Evolutionary conservation across 1,140 invertebrate species (phyloP), one percentile per base, ranked within the genome.

Genomic region (Piezodorus guildinii): DNA sequence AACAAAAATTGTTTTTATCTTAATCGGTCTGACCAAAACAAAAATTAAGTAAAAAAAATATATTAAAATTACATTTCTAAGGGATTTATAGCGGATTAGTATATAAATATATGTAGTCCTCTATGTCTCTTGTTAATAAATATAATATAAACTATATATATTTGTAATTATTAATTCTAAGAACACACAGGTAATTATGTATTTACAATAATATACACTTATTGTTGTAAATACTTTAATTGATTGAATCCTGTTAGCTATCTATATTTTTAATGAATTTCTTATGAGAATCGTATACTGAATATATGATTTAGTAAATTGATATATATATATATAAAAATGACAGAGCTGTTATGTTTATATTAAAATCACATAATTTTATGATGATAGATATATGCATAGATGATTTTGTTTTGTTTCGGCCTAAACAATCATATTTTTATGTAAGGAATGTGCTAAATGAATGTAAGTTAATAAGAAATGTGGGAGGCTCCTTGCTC

Each of bases 361-460:
- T 56, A 56, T 56, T 23, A 23, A 23, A 56, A 56, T 56, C 17
- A 56, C n/a, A 49, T 39, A 49, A 9, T 49, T 49, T 5, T 49
- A n/a, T 49, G 14, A 25, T 12, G 21, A 56, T 21, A 23, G 23
- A 25, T 39, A 39, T 39, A 56, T 56, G 52, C 17, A 23, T 56
- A 56, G 19, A 56, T 19, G 23, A 23, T 23, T 56, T 56, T 56
- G 15, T 56, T 56, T 56, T 56, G 23, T 56, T 56, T 23, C 23
- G 52, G 52, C 52, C 52, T 56, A 56, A 56, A 56, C 46, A 49
- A 21, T 23, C 23, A 23, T 56, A 56, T 56, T 56, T 56, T 56
- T 56, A 19, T 56, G 19, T 56, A 56, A 19, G 34, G 14, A 49
- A 49, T 49, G 21, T 49, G 21, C 21, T 17, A 49, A 49, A 6